Evolutionary conservation across 1,140 invertebrate species (phyloP), one percentile per base, ranked within the genome.

Genomic region (Helicoverpa zea): DNA sequence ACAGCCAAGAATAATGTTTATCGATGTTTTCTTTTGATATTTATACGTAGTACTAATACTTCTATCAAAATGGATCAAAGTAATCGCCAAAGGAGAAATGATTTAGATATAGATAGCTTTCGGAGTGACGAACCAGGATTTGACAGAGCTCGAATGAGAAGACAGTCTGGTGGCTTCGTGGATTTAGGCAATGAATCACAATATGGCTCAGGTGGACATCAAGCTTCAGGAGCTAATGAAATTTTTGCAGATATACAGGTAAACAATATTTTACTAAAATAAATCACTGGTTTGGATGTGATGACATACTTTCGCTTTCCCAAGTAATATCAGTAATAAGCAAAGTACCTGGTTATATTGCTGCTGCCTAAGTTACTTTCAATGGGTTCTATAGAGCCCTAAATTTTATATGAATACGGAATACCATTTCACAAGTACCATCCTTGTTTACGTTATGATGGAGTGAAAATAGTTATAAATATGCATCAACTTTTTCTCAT

Each of bases 191-290:
- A 96, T 94, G 96, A 97, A 90, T 96, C 97, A 95, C 96, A 97
- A 85, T 96, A 97, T 92, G 96, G 96, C 73, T 96, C 96, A 59
- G 97, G 97, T 88, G 97, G 97, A 49, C 97, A 98, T 91, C 97
- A 98, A 93, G 97, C 97, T n/a, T 97, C 97, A 58, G 97, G 97
- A 79, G 97, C 97, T 29, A 98, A 98, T 95, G 98, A 98, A 94
- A 96, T 98, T 52, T 98, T 98, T 94, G 97, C 98, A 23, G 97
- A 98, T 91, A 98, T 98, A 95, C 97, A 98, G 96, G 98, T 95
- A 89, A 64, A 14, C n/a, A 12, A 1, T 52, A 9, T 47, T 35
- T 49, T 18, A 0, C 23, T 35, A 2, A 14, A 16, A 51, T 0
- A 66, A n/a, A 7, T 14, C 12, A 29, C 18, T 13, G 9, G 2